Base-by-base conservation (phyloP, 2,113 vertebrate species). In the Catagonus wagneri region DNA sequence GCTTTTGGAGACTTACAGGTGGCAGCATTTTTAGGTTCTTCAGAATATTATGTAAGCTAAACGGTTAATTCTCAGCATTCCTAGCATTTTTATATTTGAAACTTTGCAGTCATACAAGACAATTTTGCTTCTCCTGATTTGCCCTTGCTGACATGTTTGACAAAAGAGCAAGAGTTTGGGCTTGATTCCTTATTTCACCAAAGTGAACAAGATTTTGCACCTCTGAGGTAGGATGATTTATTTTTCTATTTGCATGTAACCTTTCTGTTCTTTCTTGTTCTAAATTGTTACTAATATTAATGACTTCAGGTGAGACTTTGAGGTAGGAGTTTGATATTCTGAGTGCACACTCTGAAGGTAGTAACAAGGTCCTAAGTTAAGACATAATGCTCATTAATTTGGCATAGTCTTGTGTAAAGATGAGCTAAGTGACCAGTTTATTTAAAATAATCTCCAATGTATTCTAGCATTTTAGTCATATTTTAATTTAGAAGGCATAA, bases 181-280 rank as follows among this genome's bases (percentile, higher is more conserved):
- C 97, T 98, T 39, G 99, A 98, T 86, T 98, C 97, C 0, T 96
- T 99, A 76, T 98, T 99, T 96, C 99, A 99, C 76, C 98, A 98
- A 90, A 99, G 98, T 66, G 98, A 98, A 68, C 76, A 97, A 94
- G 98, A 99, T 85, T 99, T 99, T 98, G 98, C 97, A 63, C 98
- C 99, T 97, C 98, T 99, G 92, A 99, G 99, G 99, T 99, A 98
- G 95, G 97, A 61, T 88, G n/a, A 90, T 92, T 96, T 91, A 19
- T 90, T 91, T 88, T 89, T 96, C 58, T 87, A 81, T 80, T 75
- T 96, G 25, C 7, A n/a, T 39, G 22, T 75, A 71, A 83, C 22
- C 20, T 75, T 97, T 89, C n/a, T 95, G 36, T 32, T 83, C 29
- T 87, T 90, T 65, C 56, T 88, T 97, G 10, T 34, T 69, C 25